Evolutionary conservation across 92 coral and sea anemone species (phyloP).

Genomic region (Bergia puertoricense): DNA sequence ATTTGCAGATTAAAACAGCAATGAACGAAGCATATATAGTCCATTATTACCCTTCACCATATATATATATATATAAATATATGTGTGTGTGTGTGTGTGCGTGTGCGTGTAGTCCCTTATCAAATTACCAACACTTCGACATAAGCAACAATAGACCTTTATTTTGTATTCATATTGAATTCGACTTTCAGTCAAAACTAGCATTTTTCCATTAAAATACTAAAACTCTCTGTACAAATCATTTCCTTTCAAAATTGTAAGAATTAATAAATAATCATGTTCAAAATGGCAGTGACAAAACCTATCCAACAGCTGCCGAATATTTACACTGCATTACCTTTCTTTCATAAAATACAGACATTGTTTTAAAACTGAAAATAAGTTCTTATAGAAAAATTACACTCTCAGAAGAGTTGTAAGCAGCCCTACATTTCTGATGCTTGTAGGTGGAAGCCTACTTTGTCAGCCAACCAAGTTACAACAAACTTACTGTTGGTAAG

Average conservation of each 20-base stretch:
- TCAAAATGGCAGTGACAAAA: neutral
- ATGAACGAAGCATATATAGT: too few relatives aligned
- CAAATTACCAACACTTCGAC: neutral
- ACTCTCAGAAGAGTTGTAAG: neutral
- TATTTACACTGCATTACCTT: neutral
- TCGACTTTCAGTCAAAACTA: constrained; percentile 8
- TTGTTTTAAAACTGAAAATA: neutral
- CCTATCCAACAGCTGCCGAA: neutral
- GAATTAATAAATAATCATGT: constrained; percentile 15
- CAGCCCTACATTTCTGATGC: neutral
- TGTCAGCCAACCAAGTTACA: neutral
- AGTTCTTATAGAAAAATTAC: too few relatives aligned
- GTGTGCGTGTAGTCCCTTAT: too few relatives aligned
- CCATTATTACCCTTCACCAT: too few relatives aligned
- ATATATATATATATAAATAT: too few relatives aligned
- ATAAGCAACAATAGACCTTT: constrained; percentile 6
- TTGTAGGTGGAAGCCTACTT: neutral
- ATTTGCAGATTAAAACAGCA: too few relatives aligned
- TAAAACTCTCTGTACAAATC: constrained; percentile 21
- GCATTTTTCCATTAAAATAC: neutral
- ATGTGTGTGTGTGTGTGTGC: too few relatives aligned
- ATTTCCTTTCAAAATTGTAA: constrained; percentile 1
- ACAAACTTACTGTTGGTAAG: neutral
- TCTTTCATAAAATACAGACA: neutral
- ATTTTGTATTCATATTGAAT: neutral